phyloP scores from a whole-genome alignment of 2,797 vertebrate genomes.

The Spondyliosoma cantharus region DNA sequence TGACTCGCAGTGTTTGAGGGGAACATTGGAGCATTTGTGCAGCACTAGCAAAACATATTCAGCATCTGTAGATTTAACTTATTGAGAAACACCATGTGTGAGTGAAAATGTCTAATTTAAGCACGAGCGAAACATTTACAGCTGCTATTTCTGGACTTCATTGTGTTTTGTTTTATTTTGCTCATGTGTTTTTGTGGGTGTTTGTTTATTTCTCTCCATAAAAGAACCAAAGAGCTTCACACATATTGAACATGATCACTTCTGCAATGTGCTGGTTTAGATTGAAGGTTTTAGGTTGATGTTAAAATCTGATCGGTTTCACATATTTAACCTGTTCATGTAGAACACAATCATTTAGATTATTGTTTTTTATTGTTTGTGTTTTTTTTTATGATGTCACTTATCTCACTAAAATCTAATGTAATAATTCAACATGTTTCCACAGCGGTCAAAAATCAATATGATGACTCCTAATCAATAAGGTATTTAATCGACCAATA shows the following conservation, averaged over 20 bases:
- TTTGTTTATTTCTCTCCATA: background rate
- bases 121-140: constrained; percentile 29
- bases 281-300: no score
- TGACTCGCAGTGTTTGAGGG: constrained; percentile 62
- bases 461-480: background rate
- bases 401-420: background rate
- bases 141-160: constrained; percentile 16
- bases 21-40: constrained; percentile 30
- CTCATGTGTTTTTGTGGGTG: background rate
- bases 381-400: background rate
- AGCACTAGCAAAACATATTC: constrained; percentile 9
- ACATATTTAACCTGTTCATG: background rate
- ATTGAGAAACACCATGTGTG: constrained; percentile 39
- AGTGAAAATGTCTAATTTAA: constrained; percentile 35
- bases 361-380: background rate
- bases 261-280: background rate
- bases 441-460: background rate
- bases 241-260: background rate
- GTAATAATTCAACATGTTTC: background rate
- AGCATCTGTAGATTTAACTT: constrained; percentile 42
- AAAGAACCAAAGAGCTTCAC: background rate
- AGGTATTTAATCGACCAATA: background rate
- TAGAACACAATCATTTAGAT: background rate
- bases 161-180: background rate
- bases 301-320: no score